Evolutionary conservation across 2,888 invertebrate species (phyloP), one percentile per base, ranked within the genome.

Genomic region (Iselma pallidipennis): DNA sequence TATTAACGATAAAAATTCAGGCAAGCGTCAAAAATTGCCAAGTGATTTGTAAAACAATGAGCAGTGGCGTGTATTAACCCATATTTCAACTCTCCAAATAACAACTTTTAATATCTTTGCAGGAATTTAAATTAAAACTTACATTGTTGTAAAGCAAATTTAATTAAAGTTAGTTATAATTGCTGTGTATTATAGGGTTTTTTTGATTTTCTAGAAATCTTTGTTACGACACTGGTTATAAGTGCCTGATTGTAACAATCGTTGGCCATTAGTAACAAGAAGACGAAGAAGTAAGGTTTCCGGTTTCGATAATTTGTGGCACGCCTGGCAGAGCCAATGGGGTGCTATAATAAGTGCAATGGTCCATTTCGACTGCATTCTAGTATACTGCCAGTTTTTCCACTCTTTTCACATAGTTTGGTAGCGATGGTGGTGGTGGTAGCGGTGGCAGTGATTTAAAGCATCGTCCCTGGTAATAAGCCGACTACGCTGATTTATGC

Each of bases 291-390:
- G 66, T 45, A 67, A 64, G 65, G 65, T 68, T 70, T 71, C 71
- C 61, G 57, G 48, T 56, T 59, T 50, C 59, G 42, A 57, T 60
- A 63, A 63, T 63, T 63, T 63, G 69, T 65, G 65, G 70, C 62
- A 63, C 62, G 67, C 45, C 21, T 45, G 45, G 45, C 66, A 69
- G 68, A 75, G 74, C 74, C 78, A 80, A 80, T 80, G 78, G 79
- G 72, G 78, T 78, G 79, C 75, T 73, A 76, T 77, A 78, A 79
- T 78, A 75, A 77, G 78, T 75, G 78, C 78, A 79, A 80, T 79
- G 80, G 77, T 74, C 78, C 78, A 77, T 79, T 75, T 71, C 73
- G 71, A 71, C 73, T 76, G 75, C 75, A 76, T 72, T 74, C 69
- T 68, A 72, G 68, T 68, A 61, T 63, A 70, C 69, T 67, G 71